Base-by-base conservation (phyloP, 2,888 invertebrate species). In the Malthinus flaveolus region DNA sequence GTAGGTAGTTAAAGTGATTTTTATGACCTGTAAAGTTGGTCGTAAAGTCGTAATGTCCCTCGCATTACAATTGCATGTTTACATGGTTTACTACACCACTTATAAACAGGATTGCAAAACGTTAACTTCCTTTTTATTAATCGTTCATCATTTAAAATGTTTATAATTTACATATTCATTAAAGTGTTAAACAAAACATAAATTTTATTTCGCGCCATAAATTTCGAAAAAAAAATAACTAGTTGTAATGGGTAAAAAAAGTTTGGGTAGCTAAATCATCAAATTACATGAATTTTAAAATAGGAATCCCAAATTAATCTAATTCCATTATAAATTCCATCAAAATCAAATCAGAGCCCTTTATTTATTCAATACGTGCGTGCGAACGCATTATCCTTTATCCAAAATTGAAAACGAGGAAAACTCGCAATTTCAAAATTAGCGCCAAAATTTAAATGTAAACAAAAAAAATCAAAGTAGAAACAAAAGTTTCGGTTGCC, bases 31-130 rank as follows among this genome's bases (percentile, higher is more conserved):
- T 78, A 78, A 79, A 78, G 75, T 75, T 71, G 75, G 73, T 77
- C 76, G 77, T 78, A 78, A 78, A 79, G 75, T 77, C 75, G 77
- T 78, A 78, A 79, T 78, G 78, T 78, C 77, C 76, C 77, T 74
- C 70, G 74, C 73, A 76, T 76, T 75, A 75, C 75, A 73, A 75
- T 74, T 75, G 76, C 75, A 76, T 78, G 78, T 77, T 77, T 75
- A 77, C 76, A 76, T 68, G 73, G 69, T 71, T 67, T 65, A 64
- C 66, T 66, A 70, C 68, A 75, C 73, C 73, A 71, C 71, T 73
- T 72, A 42, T 42, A 42, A 67, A 64, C 66, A 70, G 72, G 69
- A 74, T 75, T 75, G 75, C 75, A 74, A 75, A 75, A 54, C 50
- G 49, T 74, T 71, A 67, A 59, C 67, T 71, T 67, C 67, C 71